Evolutionary conservation across 2,888 invertebrate species (phyloP).

Genomic region (Spodoptera exigua): DNA sequence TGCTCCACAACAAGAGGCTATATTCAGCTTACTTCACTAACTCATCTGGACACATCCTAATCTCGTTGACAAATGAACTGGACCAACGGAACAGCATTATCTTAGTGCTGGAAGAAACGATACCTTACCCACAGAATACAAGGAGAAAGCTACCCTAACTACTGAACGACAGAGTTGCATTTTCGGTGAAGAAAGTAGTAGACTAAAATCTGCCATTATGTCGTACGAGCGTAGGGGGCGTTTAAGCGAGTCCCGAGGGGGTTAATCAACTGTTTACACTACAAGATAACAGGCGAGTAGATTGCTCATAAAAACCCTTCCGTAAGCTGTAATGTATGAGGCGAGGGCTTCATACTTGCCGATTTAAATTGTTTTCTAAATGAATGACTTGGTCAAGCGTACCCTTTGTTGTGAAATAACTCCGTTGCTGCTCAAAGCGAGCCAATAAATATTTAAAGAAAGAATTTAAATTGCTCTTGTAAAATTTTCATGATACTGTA

Average conservation of each 20-base stretch:
- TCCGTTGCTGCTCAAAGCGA: not conserved
- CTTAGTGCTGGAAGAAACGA: constrained; percentile 56
- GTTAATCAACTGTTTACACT: constrained; percentile 65
- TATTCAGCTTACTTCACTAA: constrained; percentile 54
- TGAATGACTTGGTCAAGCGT: constrained; percentile 15
- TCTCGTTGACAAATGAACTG: constrained; percentile 67
- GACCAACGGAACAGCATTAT: constrained; percentile 63
- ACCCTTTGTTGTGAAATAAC: constrained; percentile 6
- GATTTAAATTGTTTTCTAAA: constrained; percentile 40
- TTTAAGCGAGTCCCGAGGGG: constrained; percentile 58
- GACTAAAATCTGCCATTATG: constrained; percentile 50
- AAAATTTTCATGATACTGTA: constrained; percentile 2
- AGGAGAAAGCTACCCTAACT: constrained; percentile 25
- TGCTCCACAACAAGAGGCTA: constrained; percentile 52
- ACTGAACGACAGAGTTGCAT: constrained; percentile 17
- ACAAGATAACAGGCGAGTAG: constrained; percentile 56
- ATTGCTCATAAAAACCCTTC: constrained; percentile 61
- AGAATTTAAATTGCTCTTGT: not conserved
- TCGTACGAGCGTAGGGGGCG: constrained; percentile 59
- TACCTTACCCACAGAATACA: constrained; percentile 34
- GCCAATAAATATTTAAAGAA: not conserved
- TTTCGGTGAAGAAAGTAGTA: constrained; percentile 7
- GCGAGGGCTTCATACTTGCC: constrained; percentile 15
- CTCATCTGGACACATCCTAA: constrained; percentile 63
- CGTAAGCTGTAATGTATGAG: constrained; percentile 41